Evolutionary conservation across 2,113 vertebrate genomes (phyloP).

Genomic region (Ochotona princeps): DNA sequence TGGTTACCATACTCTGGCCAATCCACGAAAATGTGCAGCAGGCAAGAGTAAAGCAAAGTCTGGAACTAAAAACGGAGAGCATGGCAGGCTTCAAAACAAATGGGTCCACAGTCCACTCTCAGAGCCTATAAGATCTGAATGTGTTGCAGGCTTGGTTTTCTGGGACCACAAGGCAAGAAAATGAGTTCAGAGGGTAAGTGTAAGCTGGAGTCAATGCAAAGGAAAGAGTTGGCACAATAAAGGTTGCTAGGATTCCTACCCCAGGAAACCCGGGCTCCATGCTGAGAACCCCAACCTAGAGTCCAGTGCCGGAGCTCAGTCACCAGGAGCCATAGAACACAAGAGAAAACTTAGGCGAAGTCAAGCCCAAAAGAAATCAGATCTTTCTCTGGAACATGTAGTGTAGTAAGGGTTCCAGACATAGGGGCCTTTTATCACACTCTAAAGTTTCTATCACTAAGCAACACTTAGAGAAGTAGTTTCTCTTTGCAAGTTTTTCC

Average conservation of each 20-base stretch:
- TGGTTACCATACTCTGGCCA: neutral
- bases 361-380: slow-evolving; percentile 46
- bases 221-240: neutral
- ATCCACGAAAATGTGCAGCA: neutral
- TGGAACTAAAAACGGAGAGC: neutral
- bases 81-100: neutral
- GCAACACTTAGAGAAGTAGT: slow-evolving; percentile 61
- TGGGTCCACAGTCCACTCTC: neutral
- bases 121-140: neutral
- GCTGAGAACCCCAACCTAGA: slow-evolving; percentile 18
- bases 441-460: slow-evolving; percentile 31
- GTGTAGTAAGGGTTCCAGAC: slow-evolving; percentile 37
- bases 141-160: neutral
- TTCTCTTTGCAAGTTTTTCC: slow-evolving; percentile 46
- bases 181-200: slow-evolving; percentile 57
- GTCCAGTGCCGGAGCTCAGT: neutral
- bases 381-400: slow-evolving; percentile 42
- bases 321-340: neutral
- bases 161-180: neutral
- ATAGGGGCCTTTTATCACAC: neutral
- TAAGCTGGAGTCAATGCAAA: slow-evolving; percentile 16
- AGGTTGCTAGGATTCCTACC: neutral
- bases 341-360: slow-evolving; percentile 42
- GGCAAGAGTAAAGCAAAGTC: neutral
- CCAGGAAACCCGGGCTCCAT: neutral